Percentiles rank a stretch among this genome's conserved stretches.
Conservation (phyloP, 92 coral and sea anemone genomes). For the Phenganax marumi region DNA sequence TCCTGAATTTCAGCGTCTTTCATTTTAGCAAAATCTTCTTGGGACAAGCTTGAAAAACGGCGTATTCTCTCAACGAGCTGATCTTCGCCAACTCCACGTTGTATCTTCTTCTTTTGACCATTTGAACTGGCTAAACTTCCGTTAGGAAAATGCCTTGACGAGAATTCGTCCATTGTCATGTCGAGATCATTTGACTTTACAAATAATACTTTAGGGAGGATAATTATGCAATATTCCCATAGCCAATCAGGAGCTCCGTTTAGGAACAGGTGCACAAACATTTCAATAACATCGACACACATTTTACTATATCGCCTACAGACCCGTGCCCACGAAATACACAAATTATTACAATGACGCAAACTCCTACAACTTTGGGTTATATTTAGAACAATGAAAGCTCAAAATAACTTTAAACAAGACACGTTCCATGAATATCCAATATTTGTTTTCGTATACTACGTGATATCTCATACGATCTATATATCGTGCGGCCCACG, state of each 20-base stretch:
- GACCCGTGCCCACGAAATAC: too few species aligned
- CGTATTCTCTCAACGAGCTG: conserved; percentile 78
- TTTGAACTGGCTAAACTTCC: conserved; percentile 66
- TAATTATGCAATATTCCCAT: conserved; percentile 44
- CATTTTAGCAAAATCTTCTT: conserved; percentile 98
- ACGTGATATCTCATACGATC: too few species aligned
- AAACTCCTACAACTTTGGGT: too few species aligned
- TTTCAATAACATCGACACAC: conserved; percentile 1
- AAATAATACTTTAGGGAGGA: conserved; percentile 43
- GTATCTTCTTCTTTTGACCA: conserved; percentile 20
- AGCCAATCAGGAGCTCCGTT: conserved; percentile 38
- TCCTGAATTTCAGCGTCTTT: conserved; percentile 94
- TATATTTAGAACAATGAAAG: too few species aligned
- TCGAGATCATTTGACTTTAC: conserved; percentile 58
- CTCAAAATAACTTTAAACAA: too few species aligned
- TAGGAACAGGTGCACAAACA: conserved; percentile 42
- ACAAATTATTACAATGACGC: too few species aligned
- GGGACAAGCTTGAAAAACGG: conserved; percentile 92
- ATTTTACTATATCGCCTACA: neutral
- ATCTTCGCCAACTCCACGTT: conserved; percentile 54
- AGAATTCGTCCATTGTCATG: conserved; percentile 15
- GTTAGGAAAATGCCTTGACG: conserved; percentile 58
- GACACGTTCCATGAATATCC: too few species aligned
- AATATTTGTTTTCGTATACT: too few species aligned
- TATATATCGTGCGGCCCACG: too few species aligned